phyloP scores from a whole-genome alignment of 2,888 invertebrate genomes.

The Myopa testacea region DNA sequence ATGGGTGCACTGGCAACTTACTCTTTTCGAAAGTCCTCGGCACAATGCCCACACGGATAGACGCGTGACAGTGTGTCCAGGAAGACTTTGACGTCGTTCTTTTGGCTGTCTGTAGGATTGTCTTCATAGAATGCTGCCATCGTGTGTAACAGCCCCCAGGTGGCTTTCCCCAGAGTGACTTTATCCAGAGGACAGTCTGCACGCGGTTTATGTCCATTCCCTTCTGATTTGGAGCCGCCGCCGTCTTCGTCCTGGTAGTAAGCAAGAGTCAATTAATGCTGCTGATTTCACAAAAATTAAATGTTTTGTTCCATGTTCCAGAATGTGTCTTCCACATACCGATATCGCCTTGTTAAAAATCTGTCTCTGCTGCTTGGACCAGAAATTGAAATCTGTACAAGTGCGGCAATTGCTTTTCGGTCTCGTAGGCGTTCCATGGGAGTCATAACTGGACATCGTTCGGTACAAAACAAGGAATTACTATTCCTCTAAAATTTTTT shows the following conservation, averaged over 20 bases:
- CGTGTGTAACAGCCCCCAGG: conserved; percentile 96
- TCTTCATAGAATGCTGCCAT: conserved; percentile 96
- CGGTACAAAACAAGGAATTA: background rate
- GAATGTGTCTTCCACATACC: conserved; percentile 49
- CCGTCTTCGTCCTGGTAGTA: conserved; percentile 51
- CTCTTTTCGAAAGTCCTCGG: conserved; percentile 88
- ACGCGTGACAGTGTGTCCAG: conserved; percentile 86
- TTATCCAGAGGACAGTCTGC: conserved; percentile 83
- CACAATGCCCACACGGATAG: conserved; percentile 94
- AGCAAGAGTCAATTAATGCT: background rate
- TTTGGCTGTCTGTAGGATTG: conserved; percentile 78
- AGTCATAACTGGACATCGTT: conserved; percentile 50
- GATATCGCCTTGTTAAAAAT: conserved; percentile 57
- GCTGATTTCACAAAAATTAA: background rate
- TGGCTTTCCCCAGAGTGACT: conserved; percentile 79
- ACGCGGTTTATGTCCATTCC: conserved; percentile 36
- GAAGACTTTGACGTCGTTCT: conserved; percentile 83
- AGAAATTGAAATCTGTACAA: conserved; percentile 79
- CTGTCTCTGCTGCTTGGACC: conserved; percentile 75
- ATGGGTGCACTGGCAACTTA: conserved; percentile 68
- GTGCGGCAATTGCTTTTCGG: conserved; percentile 74
- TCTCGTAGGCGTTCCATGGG: conserved; percentile 48
- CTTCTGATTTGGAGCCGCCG: conserved; percentile 39
- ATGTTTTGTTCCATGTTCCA: conserved; percentile 5
- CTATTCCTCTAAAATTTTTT: conserved; percentile 17